Conservation (phyloP, 2,888 invertebrate genomes). For the Drosophila quasianomalipes region DNA sequence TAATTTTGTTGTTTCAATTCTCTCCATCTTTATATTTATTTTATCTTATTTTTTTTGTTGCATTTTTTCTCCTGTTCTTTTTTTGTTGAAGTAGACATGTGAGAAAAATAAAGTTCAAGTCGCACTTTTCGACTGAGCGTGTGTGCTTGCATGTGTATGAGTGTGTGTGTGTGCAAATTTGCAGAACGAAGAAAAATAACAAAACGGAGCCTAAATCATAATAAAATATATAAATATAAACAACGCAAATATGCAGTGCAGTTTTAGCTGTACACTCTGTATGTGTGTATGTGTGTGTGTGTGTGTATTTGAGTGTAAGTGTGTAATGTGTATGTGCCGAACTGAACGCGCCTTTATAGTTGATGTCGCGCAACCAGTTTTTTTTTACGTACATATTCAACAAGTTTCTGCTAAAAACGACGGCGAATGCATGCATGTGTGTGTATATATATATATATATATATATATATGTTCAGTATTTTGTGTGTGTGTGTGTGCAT, state of each 20-base stretch:
- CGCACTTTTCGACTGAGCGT: slow-evolving; percentile 29
- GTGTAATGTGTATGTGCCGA: slow-evolving; percentile 46
- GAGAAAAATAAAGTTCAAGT: slow-evolving; percentile 45
- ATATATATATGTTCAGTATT: slow-evolving; percentile 4
- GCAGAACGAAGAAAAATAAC: slow-evolving; percentile 30
- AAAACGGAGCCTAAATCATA: slow-evolving; percentile 26
- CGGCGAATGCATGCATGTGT: slow-evolving; percentile 43
- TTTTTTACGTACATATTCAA: slow-evolving; percentile 62
- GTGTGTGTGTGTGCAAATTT: slow-evolving; percentile 29
- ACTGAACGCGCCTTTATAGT: slow-evolving; percentile 55
- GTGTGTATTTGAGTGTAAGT: slow-evolving; percentile 12
- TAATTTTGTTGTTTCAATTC: slow-evolving; percentile 46
- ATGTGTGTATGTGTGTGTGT: slow-evolving; percentile 5
- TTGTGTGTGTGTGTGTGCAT: slow-evolving; percentile 23
- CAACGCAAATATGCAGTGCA: slow-evolving; percentile 58
- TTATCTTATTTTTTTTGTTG: slow-evolving; percentile 30
- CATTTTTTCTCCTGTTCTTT: slow-evolving; percentile 26
- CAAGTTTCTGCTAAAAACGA: slow-evolving; percentile 68
- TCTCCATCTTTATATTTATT: slow-evolving; percentile 9
- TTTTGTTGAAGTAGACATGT: slow-evolving; percentile 39
- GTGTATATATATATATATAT: not conserved
- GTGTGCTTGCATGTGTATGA: slow-evolving; percentile 9
- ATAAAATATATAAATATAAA: slow-evolving; percentile 55
- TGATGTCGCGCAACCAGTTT: slow-evolving; percentile 67
- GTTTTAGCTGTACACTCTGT: slow-evolving; percentile 31